Percentiles rank a stretch among this genome's conserved stretches.
Evolutionary conservation across 2,888 invertebrate species (phyloP).

Genomic region (Druceiella hillmani): DNA sequence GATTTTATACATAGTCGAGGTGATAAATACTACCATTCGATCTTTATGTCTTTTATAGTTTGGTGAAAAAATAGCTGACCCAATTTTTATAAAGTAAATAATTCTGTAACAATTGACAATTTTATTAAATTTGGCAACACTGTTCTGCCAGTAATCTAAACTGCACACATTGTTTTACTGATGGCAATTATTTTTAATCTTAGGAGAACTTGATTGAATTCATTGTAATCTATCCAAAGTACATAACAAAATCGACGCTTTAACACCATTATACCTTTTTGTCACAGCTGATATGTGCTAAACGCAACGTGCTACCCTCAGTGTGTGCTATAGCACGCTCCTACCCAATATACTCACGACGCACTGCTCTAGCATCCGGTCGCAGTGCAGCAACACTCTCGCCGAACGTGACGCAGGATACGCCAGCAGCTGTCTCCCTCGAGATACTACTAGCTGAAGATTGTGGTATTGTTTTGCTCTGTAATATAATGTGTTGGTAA

Average conservation of each 20-base stretch:
- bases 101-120: no score
- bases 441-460: slow-evolving; percentile 33
- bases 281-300: slow-evolving; percentile 69
- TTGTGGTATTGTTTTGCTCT: slow-evolving; percentile 1
- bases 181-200: neutral
- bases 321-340: slow-evolving; percentile 77
- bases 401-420: slow-evolving; percentile 29
- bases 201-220: neutral
- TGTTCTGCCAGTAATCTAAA: no score
- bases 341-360: slow-evolving; percentile 62
- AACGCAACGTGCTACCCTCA: slow-evolving; percentile 69
- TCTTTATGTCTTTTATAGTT: no score
- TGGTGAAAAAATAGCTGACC: no score
- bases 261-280: slow-evolving; percentile 7
- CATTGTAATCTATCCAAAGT: neutral
- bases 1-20: no score
- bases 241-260: neutral
- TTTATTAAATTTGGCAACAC: no score
- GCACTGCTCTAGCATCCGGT: slow-evolving; percentile 19
- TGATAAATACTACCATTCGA: no score
- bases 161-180: no score
- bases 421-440: slow-evolving; percentile 29
- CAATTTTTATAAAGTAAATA: no score
- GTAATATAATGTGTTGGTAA: no score
- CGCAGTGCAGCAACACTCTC: slow-evolving; percentile 30